Percentiles rank a stretch among this genome's conserved stretches.
Evolutionary conservation across 2,797 vertebrate species (phyloP).

Genomic region (Sebastes matsubarae): DNA sequence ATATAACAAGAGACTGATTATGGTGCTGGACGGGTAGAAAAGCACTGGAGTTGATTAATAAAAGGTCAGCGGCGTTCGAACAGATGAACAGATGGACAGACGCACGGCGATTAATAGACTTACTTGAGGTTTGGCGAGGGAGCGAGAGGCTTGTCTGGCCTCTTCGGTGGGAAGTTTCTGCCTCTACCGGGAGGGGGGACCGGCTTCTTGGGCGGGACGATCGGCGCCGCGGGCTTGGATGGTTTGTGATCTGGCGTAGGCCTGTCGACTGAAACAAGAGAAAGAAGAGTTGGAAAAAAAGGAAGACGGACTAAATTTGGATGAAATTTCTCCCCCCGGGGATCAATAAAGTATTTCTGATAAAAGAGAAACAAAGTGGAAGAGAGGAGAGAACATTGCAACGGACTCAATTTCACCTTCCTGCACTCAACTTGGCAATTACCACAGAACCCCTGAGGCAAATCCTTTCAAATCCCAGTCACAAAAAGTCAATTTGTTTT

Average conservation of each 20-base stretch:
- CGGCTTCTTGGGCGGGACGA: conserved; percentile 95
- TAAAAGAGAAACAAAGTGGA: neutral
- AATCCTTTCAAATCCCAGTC: neutral
- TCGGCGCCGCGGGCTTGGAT: conserved; percentile 89
- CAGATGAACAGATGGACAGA: neutral
- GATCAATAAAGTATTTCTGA: neutral
- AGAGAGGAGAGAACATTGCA: neutral
- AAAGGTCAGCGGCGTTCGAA: neutral
- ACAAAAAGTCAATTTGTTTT: neutral
- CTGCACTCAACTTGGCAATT: neutral
- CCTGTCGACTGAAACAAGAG: conserved; percentile 85
- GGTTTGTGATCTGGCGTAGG: conserved; percentile 84
- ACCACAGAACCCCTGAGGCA: neutral
- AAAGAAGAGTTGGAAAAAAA: neutral
- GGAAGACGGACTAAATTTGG: neutral
- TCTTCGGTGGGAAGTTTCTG: conserved; percentile 84
- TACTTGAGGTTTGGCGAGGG: conserved; percentile 80
- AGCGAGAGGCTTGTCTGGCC: conserved; percentile 89
- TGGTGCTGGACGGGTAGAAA: neutral
- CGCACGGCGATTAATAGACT: neutral
- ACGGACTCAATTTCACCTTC: neutral
- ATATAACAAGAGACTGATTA: neutral
- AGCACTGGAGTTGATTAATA: neutral
- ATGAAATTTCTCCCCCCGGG: neutral
- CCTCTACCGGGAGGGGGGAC: conserved; percentile 87